Conservation (phyloP, 2,113 vertebrate species). For the Phyllostomus hastatus region DNA sequence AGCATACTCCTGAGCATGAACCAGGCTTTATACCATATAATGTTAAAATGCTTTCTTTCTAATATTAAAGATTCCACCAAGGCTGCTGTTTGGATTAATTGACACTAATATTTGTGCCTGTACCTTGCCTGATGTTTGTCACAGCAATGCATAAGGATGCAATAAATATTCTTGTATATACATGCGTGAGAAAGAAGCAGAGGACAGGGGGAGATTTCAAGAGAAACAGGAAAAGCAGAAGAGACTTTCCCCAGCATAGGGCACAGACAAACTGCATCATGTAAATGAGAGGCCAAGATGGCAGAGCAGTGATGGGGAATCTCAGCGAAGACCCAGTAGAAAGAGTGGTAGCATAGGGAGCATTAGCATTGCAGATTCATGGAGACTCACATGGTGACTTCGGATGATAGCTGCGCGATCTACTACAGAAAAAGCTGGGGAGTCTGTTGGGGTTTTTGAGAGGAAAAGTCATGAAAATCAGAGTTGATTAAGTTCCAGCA, state of each 20-base stretch:
- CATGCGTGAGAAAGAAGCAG: background rate
- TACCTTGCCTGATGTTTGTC: background rate
- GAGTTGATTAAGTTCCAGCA: background rate
- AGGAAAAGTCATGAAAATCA: constrained; percentile 12
- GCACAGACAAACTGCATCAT: background rate
- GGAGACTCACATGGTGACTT: background rate
- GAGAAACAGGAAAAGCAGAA: background rate
- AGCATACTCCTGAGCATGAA: background rate
- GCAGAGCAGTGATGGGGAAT: accelerated
- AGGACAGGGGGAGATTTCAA: accelerated
- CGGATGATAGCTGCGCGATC: background rate
- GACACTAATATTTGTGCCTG: background rate
- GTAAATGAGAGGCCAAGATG: background rate
- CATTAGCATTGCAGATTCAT: background rate
- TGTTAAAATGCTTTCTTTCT: background rate
- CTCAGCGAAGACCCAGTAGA: background rate
- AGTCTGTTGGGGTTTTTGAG: background rate
- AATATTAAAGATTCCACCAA: background rate
- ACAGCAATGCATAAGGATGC: background rate
- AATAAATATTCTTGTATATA: background rate
- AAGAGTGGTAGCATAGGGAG: accelerated
- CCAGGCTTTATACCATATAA: background rate
- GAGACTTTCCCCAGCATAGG: background rate
- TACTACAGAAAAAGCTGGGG: background rate
- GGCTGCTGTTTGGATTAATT: background rate